Evolutionary conservation across 2,113 vertebrate genomes (phyloP), one percentile per base, ranked within the genome.

Genomic region (Calyptomena viridis): DNA sequence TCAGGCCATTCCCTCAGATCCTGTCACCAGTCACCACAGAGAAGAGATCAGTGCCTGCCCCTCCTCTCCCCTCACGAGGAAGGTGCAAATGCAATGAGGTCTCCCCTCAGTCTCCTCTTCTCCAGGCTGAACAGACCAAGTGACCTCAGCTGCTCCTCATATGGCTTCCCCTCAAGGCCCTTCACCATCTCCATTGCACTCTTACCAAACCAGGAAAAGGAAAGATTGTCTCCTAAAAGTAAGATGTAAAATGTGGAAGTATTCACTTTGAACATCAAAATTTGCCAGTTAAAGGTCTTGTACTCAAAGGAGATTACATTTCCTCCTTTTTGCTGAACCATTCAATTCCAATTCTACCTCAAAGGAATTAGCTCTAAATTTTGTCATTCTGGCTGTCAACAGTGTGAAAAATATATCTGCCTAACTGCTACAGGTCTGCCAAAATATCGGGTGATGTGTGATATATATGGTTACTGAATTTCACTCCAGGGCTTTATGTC

Each of bases 1-100:
- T 52, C 77, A 52, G 44, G 9, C 44, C 52, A 8, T 13, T 89
- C 15, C 27, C 14, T 33, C 0, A 0, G 33, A 4, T 33, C 23
- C 37, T 74, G 22, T 40, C 30, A 63, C n/a, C n/a, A 20, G 14
- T 4, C n/a, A 63, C 12, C 28, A 33, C 27, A 52, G 15, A 59
- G 28, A 3, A 37, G 19, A 15, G 39, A 67, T 39, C 28, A n/a
- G 50, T 12, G 16, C 0, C 53, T n/a, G 19, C 8, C 8, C 6
- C 39, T 74, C 28, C n/a, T 67, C 12, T 19, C 19, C 15, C 8
- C n/a, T 60, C 69, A 21, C 0, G 1, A 46, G 33, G 33, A 82
- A 58, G 19, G 6, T 53, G 27, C 2, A 66, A 30, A 8, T 25
- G 9, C 69, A 19, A 1, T 52, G 39, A 52, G 33, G 8, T 46